Evolutionary conservation across 2,888 invertebrate species (phyloP), one percentile per base, ranked within the genome.

Genomic region (Choristoneura rosaceana): DNA sequence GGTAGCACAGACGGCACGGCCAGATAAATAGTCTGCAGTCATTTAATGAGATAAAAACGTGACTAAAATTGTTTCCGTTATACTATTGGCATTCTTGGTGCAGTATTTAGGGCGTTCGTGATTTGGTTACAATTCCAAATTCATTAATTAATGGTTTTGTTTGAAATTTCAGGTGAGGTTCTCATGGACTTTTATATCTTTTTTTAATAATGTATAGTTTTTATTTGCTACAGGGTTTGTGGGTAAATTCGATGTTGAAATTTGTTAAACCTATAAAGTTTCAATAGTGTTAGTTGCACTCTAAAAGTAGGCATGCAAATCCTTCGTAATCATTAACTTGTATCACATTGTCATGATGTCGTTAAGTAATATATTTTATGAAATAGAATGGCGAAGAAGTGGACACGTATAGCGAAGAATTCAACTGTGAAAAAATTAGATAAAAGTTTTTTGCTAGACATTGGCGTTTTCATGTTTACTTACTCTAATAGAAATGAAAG

Each of bases 31-130:
- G 87, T 84, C 78, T 78, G 78, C 80, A 80, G 80, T 84, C 88
- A 89, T 90, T 73, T 91, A 91, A 91, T 90, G 90, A 91, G 88
- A 91, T 89, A 90, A 90, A 90, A 90, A 91, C 88, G 89, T 90
- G 90, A 87, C 87, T 79, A 78, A 78, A 78, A 80, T 77, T 81
- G 80, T 83, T 84, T 84, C 85, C 84, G 83, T 84, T 86, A 84
- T 80, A 78, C 77, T 78, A 77, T 77, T 81, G 84, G 87, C 82
- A 85, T 87, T 87, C 81, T 74, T 76, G 75, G 77, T 73, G 75
- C 76, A 76, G 78, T 78, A 68, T 70, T 62, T 70, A 66, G 65
- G 65, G 14, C 66, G 66, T 47, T 58, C 74, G 69, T 69, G 74
- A 69, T 66, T 66, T 63, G 15, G 66, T 17, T 58, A 62, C 69